Base-by-base conservation (phyloP, 2,888 invertebrate genomes). In the Lepidochrysops patricia region DNA sequence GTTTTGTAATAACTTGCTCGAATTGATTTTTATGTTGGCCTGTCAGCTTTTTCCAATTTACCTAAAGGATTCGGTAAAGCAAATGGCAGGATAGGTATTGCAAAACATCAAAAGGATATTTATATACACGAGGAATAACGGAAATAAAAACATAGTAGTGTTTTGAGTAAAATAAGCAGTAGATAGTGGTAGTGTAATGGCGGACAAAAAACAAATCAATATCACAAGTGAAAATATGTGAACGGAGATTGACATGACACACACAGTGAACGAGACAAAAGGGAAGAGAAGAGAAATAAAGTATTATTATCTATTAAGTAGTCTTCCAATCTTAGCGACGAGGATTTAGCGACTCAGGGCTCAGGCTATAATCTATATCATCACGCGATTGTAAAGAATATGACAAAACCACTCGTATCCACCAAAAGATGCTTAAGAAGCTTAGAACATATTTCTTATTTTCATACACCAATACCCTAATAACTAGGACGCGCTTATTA, bases 41-140 rank as follows among this genome's bases (percentile, higher is more conserved):
- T 58, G 92, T 91, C 67, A 93, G 79, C 79, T 91, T 92, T 84
- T 91, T 92, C 94, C 94, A 94, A 74, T 90, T 91, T 65, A 91
- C 90, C 85, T 90, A 76, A 69, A 77, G 67, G 76, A 68, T 62
- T 26, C 72, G 70, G 58, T 61, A 48, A 64, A 64, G 66, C 67
- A 68, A 66, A 66, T 64, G 63, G 61, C 60, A 60, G 67, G 67
- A 59, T 64, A 61, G 60, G 60, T 52, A 64, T 49, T 61, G 69
- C 67, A 68, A 68, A 67, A 56, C 58, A 68, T 49, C 50, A 62
- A 58, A 25, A 61, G 57, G 32, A 29, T 66, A 69, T 70, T 58
- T 64, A 69, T 65, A 69, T 60, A 60, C 58, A 63, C 63, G 58
- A 54, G 62, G 62, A 64, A 63, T 19, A 57, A 62, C 60, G 19